A percentile compares a stretch with the other conserved stretches of the same genome.
These are phyloP conservation scores for Platalea minor DNA, from an alignment of 2,797 vertebrate genomes.

Conservation along the genomic window DNA sequence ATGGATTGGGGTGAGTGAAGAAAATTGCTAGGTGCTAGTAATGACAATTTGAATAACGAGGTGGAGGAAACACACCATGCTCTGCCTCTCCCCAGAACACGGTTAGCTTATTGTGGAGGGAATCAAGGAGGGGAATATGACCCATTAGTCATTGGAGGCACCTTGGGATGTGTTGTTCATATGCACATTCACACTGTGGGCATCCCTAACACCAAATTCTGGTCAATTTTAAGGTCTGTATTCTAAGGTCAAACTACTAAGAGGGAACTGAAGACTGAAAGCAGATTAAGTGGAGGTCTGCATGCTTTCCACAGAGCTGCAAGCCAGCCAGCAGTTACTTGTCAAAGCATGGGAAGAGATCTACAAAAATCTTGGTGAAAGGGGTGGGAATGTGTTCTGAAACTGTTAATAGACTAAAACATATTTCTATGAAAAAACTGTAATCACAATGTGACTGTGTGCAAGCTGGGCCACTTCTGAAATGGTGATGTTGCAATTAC, in stretches of 20 bases:
- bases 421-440: not conserved
- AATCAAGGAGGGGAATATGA: not conserved
- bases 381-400: not conserved
- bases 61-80: not conserved
- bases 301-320: not conserved
- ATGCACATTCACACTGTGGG: not conserved
- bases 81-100: not conserved
- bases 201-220: not conserved
- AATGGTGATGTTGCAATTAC: not conserved
- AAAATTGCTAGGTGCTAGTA: constrained; percentile 21
- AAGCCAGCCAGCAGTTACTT: not conserved
- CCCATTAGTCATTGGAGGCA: not conserved
- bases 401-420: not conserved
- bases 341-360: not conserved
- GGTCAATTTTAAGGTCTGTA: not conserved
- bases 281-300: not conserved
- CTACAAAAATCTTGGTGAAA: not conserved
- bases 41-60: not conserved
- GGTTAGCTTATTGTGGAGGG: not conserved
- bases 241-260: not conserved
- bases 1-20: constrained; percentile 23
- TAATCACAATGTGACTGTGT: not conserved
- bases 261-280: not conserved
- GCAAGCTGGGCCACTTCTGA: not conserved
- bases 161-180: not conserved